Conservation (phyloP, 1,140 invertebrate species). For the Musca vetustissima region DNA sequence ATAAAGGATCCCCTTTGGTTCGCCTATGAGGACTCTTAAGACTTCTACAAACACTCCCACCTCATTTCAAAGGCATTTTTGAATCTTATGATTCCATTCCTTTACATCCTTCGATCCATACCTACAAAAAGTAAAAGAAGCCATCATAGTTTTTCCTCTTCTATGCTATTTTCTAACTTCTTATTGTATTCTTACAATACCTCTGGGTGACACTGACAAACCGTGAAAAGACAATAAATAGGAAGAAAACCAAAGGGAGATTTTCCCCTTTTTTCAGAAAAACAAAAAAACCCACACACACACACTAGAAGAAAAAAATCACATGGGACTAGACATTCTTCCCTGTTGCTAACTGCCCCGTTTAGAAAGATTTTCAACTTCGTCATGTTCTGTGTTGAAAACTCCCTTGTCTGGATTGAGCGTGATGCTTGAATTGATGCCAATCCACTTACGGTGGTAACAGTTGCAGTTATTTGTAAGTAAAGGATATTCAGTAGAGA, state of each 20-base stretch:
- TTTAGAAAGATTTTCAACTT: neutral
- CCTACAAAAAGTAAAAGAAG: no score
- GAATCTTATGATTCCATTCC: no score
- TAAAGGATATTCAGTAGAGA: no score
- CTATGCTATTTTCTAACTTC: neutral
- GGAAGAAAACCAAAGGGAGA: neutral
- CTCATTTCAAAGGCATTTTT: no score
- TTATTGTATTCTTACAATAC: neutral
- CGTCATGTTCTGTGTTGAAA: neutral
- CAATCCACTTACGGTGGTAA: constrained; percentile 1
- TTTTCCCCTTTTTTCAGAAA: neutral
- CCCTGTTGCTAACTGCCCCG: neutral
- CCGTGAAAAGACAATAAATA: no score
- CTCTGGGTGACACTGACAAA: neutral
- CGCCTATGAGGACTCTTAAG: no score
- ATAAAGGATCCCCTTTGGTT: no score
- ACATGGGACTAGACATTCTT: neutral
- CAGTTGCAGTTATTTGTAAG: no score
- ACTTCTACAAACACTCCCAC: no score
- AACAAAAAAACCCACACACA: no score
- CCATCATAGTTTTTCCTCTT: neutral
- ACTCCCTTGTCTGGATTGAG: neutral
- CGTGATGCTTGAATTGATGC: constrained; percentile 15
- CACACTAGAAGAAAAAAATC: no score
- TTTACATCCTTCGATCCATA: no score